A percentile compares a stretch with the other conserved stretches of the same genome.
phyloP scores from a whole-genome alignment of 2,113 vertebrate species.

The Oncorhynchus gorbuscha region DNA sequence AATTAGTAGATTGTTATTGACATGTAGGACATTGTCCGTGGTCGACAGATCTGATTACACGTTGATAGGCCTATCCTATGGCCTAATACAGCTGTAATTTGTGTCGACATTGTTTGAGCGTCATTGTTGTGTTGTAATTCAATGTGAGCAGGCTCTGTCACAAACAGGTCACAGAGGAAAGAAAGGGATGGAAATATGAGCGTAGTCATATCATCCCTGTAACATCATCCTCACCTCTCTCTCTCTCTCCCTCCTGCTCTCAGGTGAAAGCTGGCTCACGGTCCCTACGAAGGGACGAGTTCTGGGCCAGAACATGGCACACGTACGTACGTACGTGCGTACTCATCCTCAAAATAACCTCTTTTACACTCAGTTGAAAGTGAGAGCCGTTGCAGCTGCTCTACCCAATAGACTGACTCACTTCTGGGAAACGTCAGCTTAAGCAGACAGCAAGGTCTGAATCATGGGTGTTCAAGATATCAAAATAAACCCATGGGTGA shows the following conservation, averaged over 20 bases:
- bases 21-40: neutral
- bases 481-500: neutral
- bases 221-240: slow-evolving; percentile 19
- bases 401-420: neutral
- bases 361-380: slow-evolving; percentile 1
- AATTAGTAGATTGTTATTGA: neutral
- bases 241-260: slow-evolving; percentile 6
- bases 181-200: slow-evolving; percentile 24
- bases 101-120: neutral
- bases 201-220: slow-evolving; percentile 19
- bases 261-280: neutral
- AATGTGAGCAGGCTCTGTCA: slow-evolving; percentile 7
- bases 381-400: neutral
- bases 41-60: slow-evolving; percentile 7
- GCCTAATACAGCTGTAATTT: slow-evolving; percentile 3
- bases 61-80: slow-evolving; percentile 3
- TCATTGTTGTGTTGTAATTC: slow-evolving; percentile 16
- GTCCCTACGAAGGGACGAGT: neutral
- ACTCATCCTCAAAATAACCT: slow-evolving; percentile 2
- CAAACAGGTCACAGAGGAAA: slow-evolving; percentile 8
- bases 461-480: neutral
- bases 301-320: neutral
- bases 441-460: neutral
- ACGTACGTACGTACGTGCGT: neutral
- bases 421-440: neutral